These are phyloP conservation scores for Xiphophorus maculatus DNA, from an alignment of 2,113 vertebrate species.

Conservation along the genomic window DNA sequence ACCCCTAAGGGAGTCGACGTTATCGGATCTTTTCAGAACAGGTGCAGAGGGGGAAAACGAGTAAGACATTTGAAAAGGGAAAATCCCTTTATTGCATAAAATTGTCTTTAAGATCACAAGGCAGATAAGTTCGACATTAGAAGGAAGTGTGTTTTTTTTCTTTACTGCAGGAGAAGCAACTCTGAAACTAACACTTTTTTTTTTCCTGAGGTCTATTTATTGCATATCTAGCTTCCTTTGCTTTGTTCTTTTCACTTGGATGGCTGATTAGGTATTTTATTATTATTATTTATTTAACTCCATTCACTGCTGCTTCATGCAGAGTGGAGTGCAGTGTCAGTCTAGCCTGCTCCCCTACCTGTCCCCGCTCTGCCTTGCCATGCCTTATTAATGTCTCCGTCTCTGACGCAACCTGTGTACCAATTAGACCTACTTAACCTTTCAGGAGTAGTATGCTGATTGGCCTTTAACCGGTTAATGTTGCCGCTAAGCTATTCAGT, in stretches of 20 bases:
- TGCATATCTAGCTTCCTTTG: constrained; percentile 1
- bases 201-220: constrained; percentile 1
- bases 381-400: constrained; percentile 74
- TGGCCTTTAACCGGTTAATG: constrained; percentile 67
- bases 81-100: constrained; percentile 42
- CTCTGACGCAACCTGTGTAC: constrained; percentile 56
- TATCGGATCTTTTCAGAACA: constrained; percentile 66
- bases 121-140: constrained; percentile 56
- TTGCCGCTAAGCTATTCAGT: neutral
- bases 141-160: constrained; percentile 29
- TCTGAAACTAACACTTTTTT: constrained; percentile 30
- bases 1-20: constrained; percentile 57
- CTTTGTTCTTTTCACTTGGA: constrained; percentile 30
- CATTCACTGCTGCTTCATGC: constrained; percentile 49
- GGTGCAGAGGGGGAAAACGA: constrained; percentile 38
- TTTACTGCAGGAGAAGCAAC: constrained; percentile 13
- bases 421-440: constrained; percentile 80
- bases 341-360: constrained; percentile 52
- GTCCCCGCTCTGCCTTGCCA: constrained; percentile 61
- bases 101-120: constrained; percentile 49
- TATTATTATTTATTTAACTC: constrained; percentile 58
- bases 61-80: constrained; percentile 64
- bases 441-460: constrained; percentile 62
- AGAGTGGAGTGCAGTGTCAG: constrained; percentile 44
- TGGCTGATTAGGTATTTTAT: constrained; percentile 65